Evolutionary conservation across 2,113 vertebrate genomes (phyloP), one percentile per base, ranked within the genome.

Genomic region (Saguinus midas): DNA sequence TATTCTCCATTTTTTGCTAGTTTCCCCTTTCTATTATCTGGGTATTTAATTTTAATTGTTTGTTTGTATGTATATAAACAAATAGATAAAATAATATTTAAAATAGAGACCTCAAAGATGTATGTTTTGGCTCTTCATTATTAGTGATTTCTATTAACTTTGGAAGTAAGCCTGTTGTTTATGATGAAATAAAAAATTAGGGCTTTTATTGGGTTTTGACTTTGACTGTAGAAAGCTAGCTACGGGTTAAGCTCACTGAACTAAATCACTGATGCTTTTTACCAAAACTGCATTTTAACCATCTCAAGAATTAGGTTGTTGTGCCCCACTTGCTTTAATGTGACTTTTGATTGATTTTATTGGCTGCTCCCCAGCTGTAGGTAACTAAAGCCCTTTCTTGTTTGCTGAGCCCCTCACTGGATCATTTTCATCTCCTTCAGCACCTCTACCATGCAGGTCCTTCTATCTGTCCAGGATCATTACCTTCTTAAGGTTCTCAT

Each of bases 321-420:
- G 7, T n/a, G 23, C 10, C 32, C 35, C 11, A 29, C 6, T 0
- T 32, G 3, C 35, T 32, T 48, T 29, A 27, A 4, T 1, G 1
- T 21, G 21, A 55, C n/a, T 83, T 58, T 11, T 21, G 35, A 52
- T 40, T 13, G 52, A 7, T 61, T 68, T 75, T 48, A n/a, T 8
- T 25, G 43, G 58, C 8, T 35, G 58, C 29, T 3, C 20, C 37
- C 55, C 1, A 8, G n/a, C 14, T 13, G 2, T 29, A 23, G 21
- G 3, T n/a, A 10, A 27, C 66, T 37, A 16, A 29, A 81, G 5
- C 45, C 43, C 23, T 8, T 43, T 4, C 55, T 57, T 83, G 81
- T 4, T 86, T 55, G 79, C 45, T 43, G 27, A 79, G 48, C 73
- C 29, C 52, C 50, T 55, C 14, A 1, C 1, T 64, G 45, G 32